Evolutionary conservation across 2,113 vertebrate genomes (phyloP).

Genomic region (Leptocoma aspasia): DNA sequence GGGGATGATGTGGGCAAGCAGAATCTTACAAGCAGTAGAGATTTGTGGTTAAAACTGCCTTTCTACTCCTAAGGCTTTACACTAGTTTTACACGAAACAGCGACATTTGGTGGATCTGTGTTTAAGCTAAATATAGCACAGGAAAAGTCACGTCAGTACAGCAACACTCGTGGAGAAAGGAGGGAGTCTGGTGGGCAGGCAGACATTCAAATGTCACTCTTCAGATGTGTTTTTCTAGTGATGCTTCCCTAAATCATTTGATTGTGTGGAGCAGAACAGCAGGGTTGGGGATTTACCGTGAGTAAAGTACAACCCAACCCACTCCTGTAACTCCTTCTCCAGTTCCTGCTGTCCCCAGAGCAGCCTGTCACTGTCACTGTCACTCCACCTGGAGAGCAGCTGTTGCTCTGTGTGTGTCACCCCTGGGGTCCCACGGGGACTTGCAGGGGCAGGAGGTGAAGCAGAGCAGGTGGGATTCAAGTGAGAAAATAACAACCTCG

Average conservation of each 20-base stretch:
- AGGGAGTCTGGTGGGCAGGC: not conserved
- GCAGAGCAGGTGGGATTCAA: not conserved
- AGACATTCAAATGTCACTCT: not conserved
- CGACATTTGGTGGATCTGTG: not conserved
- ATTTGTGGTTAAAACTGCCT: not conserved
- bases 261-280: not conserved
- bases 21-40: not conserved
- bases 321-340: not conserved
- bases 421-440: not conserved
- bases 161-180: not conserved
- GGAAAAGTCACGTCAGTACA: not conserved
- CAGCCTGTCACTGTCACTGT: not conserved
- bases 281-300: not conserved
- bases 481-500: not conserved
- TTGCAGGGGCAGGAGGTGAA: not conserved
- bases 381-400: not conserved
- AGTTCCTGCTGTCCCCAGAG: not conserved
- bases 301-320: not conserved
- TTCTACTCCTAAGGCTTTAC: not conserved
- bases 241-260: not conserved
- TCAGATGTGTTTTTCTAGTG: not conserved
- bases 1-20: not conserved
- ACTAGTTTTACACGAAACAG: not conserved
- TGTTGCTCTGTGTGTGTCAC: not conserved
- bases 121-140: conserved; percentile 20